A percentile compares a stretch with the other conserved stretches of the same genome.
phyloP scores from a whole-genome alignment of 2,797 vertebrate genomes.

The Ceryle rudis region DNA sequence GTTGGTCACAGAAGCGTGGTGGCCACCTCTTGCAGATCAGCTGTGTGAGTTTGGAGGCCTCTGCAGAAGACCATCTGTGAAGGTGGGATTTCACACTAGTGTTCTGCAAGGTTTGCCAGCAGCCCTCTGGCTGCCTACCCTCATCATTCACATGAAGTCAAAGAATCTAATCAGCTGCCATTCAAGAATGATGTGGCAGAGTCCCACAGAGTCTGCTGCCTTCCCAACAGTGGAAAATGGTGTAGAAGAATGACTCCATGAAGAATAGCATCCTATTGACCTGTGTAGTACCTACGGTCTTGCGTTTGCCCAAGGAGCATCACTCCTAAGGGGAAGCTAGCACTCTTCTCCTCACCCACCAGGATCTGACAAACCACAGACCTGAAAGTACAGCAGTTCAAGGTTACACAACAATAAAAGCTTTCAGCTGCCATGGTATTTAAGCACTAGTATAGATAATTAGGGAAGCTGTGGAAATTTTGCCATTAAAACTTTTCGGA shows the following conservation, averaged over 20 bases:
- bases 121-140: neutral
- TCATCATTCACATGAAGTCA: neutral
- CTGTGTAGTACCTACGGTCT: neutral
- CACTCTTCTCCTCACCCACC: neutral
- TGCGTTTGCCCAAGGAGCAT: neutral
- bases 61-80: accelerated
- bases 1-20: accelerated
- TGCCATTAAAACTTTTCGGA: neutral
- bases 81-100: neutral
- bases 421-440: neutral
- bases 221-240: accelerated
- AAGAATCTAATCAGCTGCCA: neutral
- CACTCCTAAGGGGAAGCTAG: neutral
- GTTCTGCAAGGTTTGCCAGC: neutral
- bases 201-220: neutral
- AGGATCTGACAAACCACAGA: neutral
- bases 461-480: neutral
- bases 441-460: neutral
- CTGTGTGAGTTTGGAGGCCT: neutral
- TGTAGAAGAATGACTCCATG: neutral
- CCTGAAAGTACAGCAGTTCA: neutral
- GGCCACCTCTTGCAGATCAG: accelerated
- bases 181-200: neutral
- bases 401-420: neutral
- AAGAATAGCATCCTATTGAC: neutral